phyloP scores from a whole-genome alignment of 2,797 vertebrate genomes.

The Crenuchus spilurus region DNA sequence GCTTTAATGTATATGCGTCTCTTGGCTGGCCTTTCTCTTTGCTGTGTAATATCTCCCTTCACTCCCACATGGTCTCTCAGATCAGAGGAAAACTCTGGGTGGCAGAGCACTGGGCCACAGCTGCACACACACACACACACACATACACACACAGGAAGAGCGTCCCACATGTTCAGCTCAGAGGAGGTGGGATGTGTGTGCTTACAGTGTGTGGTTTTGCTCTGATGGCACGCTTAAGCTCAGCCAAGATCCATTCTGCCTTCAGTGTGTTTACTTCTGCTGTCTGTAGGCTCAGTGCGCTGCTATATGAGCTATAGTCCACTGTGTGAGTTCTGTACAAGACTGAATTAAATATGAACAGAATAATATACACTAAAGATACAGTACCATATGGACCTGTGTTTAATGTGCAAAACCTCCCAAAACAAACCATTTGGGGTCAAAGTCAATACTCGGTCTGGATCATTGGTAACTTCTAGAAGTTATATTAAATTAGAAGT shows the following conservation, averaged over 20 bases:
- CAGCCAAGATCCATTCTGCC: conserved; percentile 35
- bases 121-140: conserved; percentile 44
- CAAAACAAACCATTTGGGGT: background rate
- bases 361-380: background rate
- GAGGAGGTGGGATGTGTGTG: conserved; percentile 38
- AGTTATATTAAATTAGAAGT: too few species aligned
- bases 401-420: background rate
- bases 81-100: conserved; percentile 59
- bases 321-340: conserved; percentile 4
- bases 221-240: conserved; percentile 29
- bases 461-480: background rate
- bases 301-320: conserved; percentile 10
- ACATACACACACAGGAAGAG: conserved; percentile 46
- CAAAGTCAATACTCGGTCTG: background rate
- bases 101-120: conserved; percentile 54
- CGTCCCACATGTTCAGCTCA: conserved; percentile 42
- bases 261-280: conserved; percentile 42
- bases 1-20: conserved; percentile 52
- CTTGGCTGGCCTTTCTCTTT: conserved; percentile 47
- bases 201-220: conserved; percentile 23
- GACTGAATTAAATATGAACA: conserved; percentile 8
- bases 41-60: conserved; percentile 44
- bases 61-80: conserved; percentile 58
- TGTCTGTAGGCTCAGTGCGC: conserved; percentile 10
- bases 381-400: background rate